A percentile compares a stretch with the other conserved stretches of the same genome.
phyloP scores from a whole-genome alignment of 2,888 invertebrate genomes.

The Adineta ricciae region DNA sequence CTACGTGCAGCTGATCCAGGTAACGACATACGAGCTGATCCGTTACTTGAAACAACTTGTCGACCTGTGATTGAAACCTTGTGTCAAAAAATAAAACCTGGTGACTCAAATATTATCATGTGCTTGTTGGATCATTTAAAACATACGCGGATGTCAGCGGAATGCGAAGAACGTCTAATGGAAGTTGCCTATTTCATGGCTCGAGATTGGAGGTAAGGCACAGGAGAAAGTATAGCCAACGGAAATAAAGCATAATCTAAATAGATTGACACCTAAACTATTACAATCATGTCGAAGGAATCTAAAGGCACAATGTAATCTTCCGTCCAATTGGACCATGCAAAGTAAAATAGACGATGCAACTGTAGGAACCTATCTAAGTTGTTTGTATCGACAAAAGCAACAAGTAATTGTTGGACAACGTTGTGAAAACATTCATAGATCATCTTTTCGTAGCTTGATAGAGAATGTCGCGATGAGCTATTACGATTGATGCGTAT shows the following conservation, averaged over 20 bases:
- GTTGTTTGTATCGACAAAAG: slow-evolving; percentile 25
- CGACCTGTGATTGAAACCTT: slow-evolving; percentile 69
- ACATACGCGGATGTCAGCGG: slow-evolving; percentile 68
- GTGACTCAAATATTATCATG: slow-evolving; percentile 61
- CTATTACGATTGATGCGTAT: slow-evolving; percentile 82
- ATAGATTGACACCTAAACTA: slow-evolving; percentile 41
- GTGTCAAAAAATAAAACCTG: slow-evolving; percentile 44
- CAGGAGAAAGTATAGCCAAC: neutral
- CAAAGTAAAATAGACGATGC: neutral
- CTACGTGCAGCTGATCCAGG: slow-evolving; percentile 78
- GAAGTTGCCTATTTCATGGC: slow-evolving; percentile 95
- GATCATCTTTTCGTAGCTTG: slow-evolving; percentile 18
- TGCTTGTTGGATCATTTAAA: slow-evolving; percentile 86
- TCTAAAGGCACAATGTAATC: neutral
- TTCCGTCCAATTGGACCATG: neutral
- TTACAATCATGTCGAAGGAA: neutral
- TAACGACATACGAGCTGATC: slow-evolving; percentile 88
- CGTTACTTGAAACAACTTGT: slow-evolving; percentile 73
- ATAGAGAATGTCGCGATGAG: slow-evolving; percentile 57
- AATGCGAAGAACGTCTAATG: slow-evolving; percentile 81
- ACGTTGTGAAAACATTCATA: neutral
- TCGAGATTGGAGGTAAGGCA: slow-evolving; percentile 66
- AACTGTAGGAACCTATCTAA: slow-evolving; percentile 55
- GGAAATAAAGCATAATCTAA: neutral
- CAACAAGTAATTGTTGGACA: slow-evolving; percentile 23